Base-by-base conservation (phyloP, 2,888 invertebrate genomes). In the Pammene aurita region DNA sequence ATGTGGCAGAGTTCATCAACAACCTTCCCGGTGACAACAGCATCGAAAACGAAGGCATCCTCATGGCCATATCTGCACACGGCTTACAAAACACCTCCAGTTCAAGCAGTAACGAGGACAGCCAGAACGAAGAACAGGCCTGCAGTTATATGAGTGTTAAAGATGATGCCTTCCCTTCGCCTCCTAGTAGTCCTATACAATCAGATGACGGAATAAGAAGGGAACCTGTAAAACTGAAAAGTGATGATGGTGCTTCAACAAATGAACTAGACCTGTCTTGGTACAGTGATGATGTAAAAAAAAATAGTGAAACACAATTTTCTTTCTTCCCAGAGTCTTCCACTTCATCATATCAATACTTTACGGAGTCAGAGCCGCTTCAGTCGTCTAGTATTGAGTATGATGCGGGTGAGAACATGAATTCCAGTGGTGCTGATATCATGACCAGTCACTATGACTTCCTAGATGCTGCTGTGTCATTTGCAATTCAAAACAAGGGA, bases 61-160 rank as follows among this genome's bases (percentile, higher is more conserved):
- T 94, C 41, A 96, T 95, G 95, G 96, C 96, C 5, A 96, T 96
- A 76, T 94, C 94, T 66, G 95, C 95, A 63, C 95, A 95, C 79
- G 96, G 96, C 0, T 84, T 96, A 68, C 94, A 94, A 74, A 91
- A 88, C 73, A 85, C 86, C 56, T 80, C 83, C 11, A 80, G 72
- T 68, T 78, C 85, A 26, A 81, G 81, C 79, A 77, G 78, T 74
- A 76, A 75, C 71, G 73, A 77, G 72, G 73, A 73, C 54, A 67
- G 58, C 18, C 50, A 60, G 10, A 73, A 60, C 63, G 63, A 63
- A 42, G 64, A 65, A 18, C 57, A 52, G 44, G 63, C 72, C 56
- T 52, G 57, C 50, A 71, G 68, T 46, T 66, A 67, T 16, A 63
- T 66, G 52, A 75, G 70, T 63, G 66, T 71, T 42, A 73, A 72